phyloP scores from a whole-genome alignment of 2,113 vertebrate genomes.

The Crotalus horridus region DNA sequence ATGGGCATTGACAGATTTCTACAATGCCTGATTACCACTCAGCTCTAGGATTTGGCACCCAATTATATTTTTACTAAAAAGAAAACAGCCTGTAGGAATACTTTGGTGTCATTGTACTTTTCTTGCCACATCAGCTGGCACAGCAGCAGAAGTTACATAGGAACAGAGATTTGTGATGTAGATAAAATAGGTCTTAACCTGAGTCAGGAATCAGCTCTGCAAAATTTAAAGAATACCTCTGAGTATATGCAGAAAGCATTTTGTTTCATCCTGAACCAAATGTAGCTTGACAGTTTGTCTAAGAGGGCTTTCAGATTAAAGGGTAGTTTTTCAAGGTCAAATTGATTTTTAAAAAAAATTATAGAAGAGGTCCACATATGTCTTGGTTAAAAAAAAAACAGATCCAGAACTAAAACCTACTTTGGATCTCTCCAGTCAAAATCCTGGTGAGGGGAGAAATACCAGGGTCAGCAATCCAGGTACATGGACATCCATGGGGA shows the following conservation, averaged over 20 bases:
- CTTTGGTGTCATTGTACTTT: neutral
- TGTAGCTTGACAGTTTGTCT: too few species aligned
- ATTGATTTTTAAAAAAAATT: neutral
- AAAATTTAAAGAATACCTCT: neutral
- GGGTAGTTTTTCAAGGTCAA: neutral
- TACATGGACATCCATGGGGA: neutral
- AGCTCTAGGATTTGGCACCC: neutral
- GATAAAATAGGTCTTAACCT: neutral
- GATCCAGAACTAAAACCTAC: neutral
- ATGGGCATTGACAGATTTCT: neutral
- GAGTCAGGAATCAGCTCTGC: neutral
- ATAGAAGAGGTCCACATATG: neutral
- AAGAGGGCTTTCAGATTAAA: neutral
- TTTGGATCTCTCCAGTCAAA: neutral
- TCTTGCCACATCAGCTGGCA: neutral
- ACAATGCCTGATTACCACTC: neutral
- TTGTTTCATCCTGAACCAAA: neutral
- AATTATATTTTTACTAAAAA: neutral
- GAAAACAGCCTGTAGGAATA: neutral
- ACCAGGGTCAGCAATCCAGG: neutral
- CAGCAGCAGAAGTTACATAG: neutral
- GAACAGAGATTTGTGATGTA: neutral
- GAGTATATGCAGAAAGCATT: neutral
- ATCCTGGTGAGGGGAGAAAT: neutral
- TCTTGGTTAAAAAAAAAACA: neutral